phyloP scores from a whole-genome alignment of 1,140 invertebrate species.

The Lasioglossum albipes region DNA sequence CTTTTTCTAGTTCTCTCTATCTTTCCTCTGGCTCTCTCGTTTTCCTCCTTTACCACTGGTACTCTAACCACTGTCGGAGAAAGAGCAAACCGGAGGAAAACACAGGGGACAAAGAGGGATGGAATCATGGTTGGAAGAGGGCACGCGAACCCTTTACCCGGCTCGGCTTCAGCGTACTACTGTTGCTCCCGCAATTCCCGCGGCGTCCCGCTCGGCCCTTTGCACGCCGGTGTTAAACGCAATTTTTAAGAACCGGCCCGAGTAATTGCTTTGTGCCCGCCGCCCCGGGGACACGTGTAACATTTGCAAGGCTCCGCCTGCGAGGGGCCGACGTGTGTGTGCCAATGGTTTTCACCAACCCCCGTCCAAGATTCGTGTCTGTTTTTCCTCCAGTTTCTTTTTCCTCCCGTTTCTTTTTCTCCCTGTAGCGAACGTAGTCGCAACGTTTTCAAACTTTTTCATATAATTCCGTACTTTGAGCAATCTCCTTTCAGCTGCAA shows the following conservation, averaged over 20 bases:
- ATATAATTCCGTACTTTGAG: neutral
- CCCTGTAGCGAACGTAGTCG: too few species aligned
- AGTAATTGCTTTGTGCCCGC: constrained; percentile 39
- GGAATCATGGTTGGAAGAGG: constrained; percentile 30
- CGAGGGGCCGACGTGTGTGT: constrained; percentile 23
- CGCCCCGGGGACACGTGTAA: neutral
- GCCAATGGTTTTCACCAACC: constrained; percentile 33
- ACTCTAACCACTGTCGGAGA: neutral
- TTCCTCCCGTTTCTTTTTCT: too few species aligned
- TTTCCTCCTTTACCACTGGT: neutral
- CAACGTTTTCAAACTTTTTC: neutral
- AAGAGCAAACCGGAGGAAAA: constrained; percentile 26
- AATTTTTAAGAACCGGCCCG: constrained; percentile 50
- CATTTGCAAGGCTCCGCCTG: constrained; percentile 13
- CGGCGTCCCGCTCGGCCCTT: constrained; percentile 22
- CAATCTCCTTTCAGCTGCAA: too few species aligned
- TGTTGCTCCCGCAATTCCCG: constrained; percentile 53
- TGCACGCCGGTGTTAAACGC: constrained; percentile 29
- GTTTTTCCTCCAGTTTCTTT: neutral
- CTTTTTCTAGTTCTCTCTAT: constrained; percentile 15
- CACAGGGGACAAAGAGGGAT: constrained; percentile 22
- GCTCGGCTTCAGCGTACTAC: constrained; percentile 9
- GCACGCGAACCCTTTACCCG: constrained; percentile 46
- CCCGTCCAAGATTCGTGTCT: neutral
- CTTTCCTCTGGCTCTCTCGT: constrained; percentile 20